Percentiles rank a stretch among this genome's conserved stretches.
phyloP scores from a whole-genome alignment of 2,797 vertebrate genomes.

The Hydrophis major region DNA sequence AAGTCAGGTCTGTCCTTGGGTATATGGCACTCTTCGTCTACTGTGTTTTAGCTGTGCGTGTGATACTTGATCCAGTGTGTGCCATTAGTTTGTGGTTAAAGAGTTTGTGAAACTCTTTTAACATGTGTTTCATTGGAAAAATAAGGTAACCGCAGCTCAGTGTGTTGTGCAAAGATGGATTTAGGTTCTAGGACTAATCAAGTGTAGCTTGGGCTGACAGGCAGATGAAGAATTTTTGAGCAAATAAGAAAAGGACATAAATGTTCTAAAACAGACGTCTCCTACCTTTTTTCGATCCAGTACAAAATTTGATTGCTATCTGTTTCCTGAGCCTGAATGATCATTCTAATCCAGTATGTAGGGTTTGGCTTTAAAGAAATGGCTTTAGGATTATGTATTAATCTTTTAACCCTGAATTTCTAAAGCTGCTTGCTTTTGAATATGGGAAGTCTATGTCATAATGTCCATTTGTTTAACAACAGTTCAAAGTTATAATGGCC shows the following conservation, averaged over 20 bases:
- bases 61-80: background rate
- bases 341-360: background rate
- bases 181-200: background rate
- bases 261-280: no score
- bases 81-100: background rate
- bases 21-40: background rate
- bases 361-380: background rate
- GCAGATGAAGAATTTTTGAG: background rate
- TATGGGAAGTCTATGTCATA: background rate
- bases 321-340: rapidly evolving
- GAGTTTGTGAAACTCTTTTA: background rate
- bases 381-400: background rate
- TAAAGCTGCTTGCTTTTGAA: constrained; percentile 25
- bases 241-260: background rate
- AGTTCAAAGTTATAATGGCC: no score
- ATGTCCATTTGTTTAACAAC: no score
- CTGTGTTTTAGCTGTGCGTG: background rate
- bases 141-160: background rate
- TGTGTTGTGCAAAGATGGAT: background rate
- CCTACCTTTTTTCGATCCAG: background rate
- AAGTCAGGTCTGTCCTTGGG: background rate
- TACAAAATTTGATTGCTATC: background rate
- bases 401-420: background rate
- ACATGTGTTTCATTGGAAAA: background rate
- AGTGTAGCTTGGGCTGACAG: background rate